These are phyloP conservation scores for Drosophila kuntzei DNA, from an alignment of 2,888 invertebrate genomes.

Conservation along the genomic window DNA sequence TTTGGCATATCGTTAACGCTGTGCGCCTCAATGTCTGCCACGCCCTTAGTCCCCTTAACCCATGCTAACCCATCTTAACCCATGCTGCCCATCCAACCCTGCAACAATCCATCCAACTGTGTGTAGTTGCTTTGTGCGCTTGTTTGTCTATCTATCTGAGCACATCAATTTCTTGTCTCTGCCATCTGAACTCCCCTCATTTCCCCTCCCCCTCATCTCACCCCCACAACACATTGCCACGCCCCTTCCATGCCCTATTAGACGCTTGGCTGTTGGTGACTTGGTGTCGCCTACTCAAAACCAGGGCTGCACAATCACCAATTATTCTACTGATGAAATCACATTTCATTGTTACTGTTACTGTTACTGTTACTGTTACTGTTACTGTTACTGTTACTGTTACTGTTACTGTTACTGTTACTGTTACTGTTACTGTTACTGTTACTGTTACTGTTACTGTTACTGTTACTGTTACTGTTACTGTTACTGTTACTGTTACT, in stretches of 20 bases:
- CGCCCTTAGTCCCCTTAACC: constrained; percentile 29
- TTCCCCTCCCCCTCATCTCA: not conserved
- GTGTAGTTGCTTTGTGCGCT: constrained; percentile 26
- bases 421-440: too few relatives aligned
- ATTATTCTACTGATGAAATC: not conserved
- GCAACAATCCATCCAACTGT: constrained; percentile 29
- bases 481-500: too few relatives aligned
- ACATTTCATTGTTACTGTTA: not conserved
- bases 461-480: too few relatives aligned
- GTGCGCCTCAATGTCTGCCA: constrained; percentile 53
- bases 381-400: too few relatives aligned
- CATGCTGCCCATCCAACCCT: constrained; percentile 11
- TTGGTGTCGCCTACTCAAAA: constrained; percentile 40
- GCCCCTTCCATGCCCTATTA: not conserved
- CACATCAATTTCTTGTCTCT: constrained; percentile 54
- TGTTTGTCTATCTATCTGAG: constrained; percentile 48
- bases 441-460: too few relatives aligned
- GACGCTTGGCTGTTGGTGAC: constrained; percentile 33
- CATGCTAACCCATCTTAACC: constrained; percentile 18
- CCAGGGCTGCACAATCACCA: constrained; percentile 33
- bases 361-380: not conserved
- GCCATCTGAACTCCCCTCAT: constrained; percentile 3
- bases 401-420: too few relatives aligned
- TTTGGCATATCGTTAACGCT: constrained; percentile 58
- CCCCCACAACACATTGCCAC: not conserved